Base-by-base conservation (phyloP, 2,797 vertebrate species). In the Antrozous pallidus region DNA sequence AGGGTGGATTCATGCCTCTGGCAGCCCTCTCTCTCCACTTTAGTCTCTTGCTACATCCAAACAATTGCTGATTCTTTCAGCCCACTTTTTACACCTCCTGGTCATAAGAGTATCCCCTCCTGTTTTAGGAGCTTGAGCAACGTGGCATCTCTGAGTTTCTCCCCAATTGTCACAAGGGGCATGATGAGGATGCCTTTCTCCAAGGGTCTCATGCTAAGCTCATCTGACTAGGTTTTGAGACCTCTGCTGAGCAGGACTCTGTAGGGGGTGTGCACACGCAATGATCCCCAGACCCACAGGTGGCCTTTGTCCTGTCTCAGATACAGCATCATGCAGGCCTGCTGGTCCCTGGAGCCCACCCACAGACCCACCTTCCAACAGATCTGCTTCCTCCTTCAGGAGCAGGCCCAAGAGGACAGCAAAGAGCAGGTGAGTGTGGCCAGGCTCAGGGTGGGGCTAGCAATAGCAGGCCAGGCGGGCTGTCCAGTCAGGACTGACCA, bases 311-410 rank as follows among this genome's bases (percentile, higher is more conserved):
- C 24, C 65, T 90, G 22, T 69, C 63, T 97, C 97, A 99, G 99
- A 97, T 99, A 99, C 80, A 96, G 92, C 47, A 98, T 99, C 97
- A 99, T 99, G 99, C 99, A 99, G 96, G 99, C 98, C 10, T 99
- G 99, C 98, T 99, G 99, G 99, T 98, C 98, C 96, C 98, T 99
- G 98, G 99, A 99, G 96, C 99, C 99, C 0, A 99, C 99, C 0
- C 97, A 93, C 38, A 98, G 99, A 61, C 99, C 99, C 0, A 99
- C 98, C 0, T 99, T 99, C 18, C 98, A 98, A 94, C 99, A 99
- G 98, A 99, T 99, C 87, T 80, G 97, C 70, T 98, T 98, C 95
- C 98, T 99, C 97, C 99, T 99, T 49, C 98, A 99, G 96, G 98
- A 98, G 79, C 98, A 99, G 83, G 98, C 98, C 65, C 98, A 98